phyloP scores from a whole-genome alignment of 2,888 invertebrate genomes.

The Apoderus coryli region DNA sequence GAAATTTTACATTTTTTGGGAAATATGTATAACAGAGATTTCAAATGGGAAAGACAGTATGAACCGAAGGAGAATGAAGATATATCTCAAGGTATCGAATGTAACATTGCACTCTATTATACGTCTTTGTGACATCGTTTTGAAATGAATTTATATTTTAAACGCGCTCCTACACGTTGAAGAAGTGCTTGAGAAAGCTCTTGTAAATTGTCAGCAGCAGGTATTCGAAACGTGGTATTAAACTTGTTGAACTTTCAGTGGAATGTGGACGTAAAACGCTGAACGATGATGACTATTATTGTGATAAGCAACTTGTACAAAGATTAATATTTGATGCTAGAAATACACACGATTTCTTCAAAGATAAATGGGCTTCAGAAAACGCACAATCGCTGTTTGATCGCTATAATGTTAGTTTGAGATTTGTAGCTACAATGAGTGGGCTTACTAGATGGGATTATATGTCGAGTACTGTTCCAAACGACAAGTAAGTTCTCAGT shows the following conservation, averaged over 20 bases:
- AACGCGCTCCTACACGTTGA: no score
- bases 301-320: conserved; percentile 72
- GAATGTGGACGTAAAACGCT: conserved; percentile 51
- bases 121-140: no score
- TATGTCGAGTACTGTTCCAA: no score
- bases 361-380: conserved; percentile 23
- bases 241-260: conserved; percentile 31
- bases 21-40: conserved; percentile 42
- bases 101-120: no score
- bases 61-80: conserved; percentile 22
- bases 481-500: neutral
- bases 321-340: conserved; percentile 80
- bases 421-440: conserved; percentile 59
- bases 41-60: conserved; percentile 52
- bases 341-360: conserved; percentile 41
- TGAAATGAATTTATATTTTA: no score
- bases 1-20: conserved; percentile 63
- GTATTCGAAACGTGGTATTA: conserved; percentile 3
- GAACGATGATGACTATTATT: conserved; percentile 60
- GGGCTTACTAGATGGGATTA: conserved; percentile 82
- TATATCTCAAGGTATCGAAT: conserved; percentile 13
- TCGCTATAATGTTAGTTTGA: conserved; percentile 55
- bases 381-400: conserved; percentile 39
- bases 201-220: conserved; percentile 3
- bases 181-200: no score